Evolutionary conservation across 2,797 vertebrate genomes (phyloP).

Genomic region (Artibeus jamaicensis): DNA sequence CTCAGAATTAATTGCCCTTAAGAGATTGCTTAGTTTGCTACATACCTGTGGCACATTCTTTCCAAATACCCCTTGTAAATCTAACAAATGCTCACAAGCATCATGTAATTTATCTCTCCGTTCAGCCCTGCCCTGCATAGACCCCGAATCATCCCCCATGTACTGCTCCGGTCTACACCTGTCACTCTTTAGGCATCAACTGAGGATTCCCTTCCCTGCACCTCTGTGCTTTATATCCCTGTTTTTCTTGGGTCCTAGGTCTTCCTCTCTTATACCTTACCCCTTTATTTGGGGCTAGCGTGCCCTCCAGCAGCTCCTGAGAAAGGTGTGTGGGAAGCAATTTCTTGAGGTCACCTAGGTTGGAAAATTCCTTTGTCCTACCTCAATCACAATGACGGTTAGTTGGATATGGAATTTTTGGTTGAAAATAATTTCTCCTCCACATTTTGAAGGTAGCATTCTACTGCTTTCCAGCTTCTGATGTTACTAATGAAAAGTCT

Average conservation of each 20-base stretch:
- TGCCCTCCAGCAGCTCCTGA: background rate
- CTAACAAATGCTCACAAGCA: background rate
- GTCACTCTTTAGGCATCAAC: background rate
- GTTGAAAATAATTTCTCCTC: background rate
- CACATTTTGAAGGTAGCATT: background rate
- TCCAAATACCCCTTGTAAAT: background rate
- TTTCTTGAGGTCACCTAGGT: background rate
- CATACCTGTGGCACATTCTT: background rate
- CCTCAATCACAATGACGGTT: background rate
- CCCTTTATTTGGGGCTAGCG: background rate
- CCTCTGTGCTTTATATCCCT: background rate
- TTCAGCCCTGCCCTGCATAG: background rate
- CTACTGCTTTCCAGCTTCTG: background rate
- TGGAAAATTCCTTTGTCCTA: background rate
- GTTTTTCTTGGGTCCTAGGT: background rate
- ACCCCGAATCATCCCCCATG: background rate
- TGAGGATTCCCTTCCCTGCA: background rate
- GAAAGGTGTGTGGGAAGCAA: background rate
- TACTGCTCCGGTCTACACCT: background rate
- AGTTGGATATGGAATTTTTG: background rate
- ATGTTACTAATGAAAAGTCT: slow-evolving; percentile 4
- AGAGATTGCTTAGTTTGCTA: background rate
- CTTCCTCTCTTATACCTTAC: background rate
- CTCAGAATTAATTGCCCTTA: slow-evolving; percentile 10
- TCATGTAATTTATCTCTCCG: background rate